Conservation (phyloP, 2,797 vertebrate species). For the Xenops minutus region DNA sequence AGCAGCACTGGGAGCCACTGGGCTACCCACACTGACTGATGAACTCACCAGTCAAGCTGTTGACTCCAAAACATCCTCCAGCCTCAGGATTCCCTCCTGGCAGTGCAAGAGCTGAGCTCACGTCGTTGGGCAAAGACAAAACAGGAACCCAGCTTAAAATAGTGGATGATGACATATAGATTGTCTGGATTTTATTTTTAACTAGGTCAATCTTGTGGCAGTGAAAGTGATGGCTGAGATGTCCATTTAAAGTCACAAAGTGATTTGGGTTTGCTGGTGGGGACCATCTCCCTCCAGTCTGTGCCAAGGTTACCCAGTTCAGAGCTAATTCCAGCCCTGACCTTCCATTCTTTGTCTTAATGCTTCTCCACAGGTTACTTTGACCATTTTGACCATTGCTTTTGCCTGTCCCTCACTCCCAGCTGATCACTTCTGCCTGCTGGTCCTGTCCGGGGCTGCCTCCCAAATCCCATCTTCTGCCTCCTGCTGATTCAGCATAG, state of each 20-base stretch:
- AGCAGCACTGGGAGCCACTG: not conserved
- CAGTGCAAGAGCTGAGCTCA: not conserved
- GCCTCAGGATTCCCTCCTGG: not conserved
- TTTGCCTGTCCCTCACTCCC: not conserved
- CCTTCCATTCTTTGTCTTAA: not conserved
- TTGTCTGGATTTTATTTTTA: conserved; percentile 7
- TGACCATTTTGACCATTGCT: not conserved
- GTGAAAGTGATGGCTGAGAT: not conserved
- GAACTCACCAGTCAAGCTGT: not conserved
- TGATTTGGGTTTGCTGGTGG: not conserved
- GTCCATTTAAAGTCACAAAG: not conserved
- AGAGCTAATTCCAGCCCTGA: not conserved
- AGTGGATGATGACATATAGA: not conserved
- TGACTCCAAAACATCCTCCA: not conserved
- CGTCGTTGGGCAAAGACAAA: not conserved
- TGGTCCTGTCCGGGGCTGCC: not conserved
- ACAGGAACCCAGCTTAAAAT: not conserved
- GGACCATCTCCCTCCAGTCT: not conserved
- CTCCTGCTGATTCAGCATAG: not conserved
- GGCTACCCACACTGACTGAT: not conserved
- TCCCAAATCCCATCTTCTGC: not conserved
- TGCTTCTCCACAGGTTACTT: not conserved
- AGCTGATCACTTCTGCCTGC: not conserved
- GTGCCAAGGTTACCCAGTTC: not conserved
- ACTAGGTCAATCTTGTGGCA: not conserved